These are phyloP conservation scores for Lepidocolaptes lacrymiger DNA, from an alignment of 2,797 vertebrate genomes.

Conservation along the genomic window DNA sequence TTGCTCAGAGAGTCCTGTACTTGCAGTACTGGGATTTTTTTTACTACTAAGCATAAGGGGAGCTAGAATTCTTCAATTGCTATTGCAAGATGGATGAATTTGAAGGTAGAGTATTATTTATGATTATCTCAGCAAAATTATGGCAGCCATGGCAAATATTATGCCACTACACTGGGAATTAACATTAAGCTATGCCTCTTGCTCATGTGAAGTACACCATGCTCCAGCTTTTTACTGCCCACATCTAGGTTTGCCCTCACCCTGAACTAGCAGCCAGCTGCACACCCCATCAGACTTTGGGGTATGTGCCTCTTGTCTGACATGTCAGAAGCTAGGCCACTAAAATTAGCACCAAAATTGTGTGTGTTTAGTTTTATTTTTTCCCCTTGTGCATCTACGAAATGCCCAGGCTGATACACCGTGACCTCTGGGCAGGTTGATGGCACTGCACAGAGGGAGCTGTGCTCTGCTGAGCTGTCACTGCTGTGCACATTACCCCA, in stretches of 20 bases:
- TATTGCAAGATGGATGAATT: neutral
- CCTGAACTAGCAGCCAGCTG: neutral
- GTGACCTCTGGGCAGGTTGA: neutral
- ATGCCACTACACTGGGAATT: neutral
- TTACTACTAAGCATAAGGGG: neutral
- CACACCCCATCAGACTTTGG: neutral
- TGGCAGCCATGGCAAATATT: neutral
- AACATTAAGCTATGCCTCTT: neutral
- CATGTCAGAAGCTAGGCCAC: neutral
- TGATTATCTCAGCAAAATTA: neutral
- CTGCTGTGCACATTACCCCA: neutral
- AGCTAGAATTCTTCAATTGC: neutral
- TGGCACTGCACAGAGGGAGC: neutral
- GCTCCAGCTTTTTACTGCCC: neutral
- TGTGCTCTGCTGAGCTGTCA: neutral
- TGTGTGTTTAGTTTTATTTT: fast-evolving
- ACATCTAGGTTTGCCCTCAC: neutral
- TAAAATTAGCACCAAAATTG: neutral
- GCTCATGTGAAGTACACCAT: neutral
- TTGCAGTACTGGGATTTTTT: neutral
- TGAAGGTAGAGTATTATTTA: neutral
- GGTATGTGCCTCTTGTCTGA: fast-evolving
- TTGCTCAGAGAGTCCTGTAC: neutral
- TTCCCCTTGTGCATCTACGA: neutral
- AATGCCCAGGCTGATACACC: neutral